Evolutionary conservation across 2,888 invertebrate genomes (phyloP).

Genomic region (Pyrrhia umbra): DNA sequence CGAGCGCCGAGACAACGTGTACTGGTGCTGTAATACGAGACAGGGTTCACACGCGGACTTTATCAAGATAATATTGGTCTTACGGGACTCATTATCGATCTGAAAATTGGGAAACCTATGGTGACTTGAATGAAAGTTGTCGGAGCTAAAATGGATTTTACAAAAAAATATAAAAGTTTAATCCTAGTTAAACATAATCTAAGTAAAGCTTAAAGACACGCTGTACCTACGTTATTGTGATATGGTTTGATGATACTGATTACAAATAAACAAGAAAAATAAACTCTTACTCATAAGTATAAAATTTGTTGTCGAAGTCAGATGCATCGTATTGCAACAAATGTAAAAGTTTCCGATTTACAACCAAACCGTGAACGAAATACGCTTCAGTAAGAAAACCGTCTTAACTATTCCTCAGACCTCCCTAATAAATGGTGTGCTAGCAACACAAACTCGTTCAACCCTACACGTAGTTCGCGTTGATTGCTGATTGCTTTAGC

Average conservation of each 20-base stretch:
- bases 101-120: background rate
- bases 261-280: too few species aligned
- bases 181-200: too few species aligned
- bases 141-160: too few species aligned
- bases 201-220: too few species aligned
- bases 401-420: background rate
- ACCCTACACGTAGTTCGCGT: slow-evolving; percentile 40
- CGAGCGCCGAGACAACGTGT: slow-evolving; percentile 22
- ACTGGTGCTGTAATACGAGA: background rate
- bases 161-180: too few species aligned
- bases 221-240: too few species aligned
- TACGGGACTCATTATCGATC: background rate
- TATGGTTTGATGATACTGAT: too few species aligned
- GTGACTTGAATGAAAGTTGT: too few species aligned
- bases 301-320: too few species aligned
- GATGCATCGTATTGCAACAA: background rate
- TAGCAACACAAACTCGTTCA: slow-evolving; percentile 19
- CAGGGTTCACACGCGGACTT: slow-evolving; percentile 30
- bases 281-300: too few species aligned
- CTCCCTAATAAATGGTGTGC: slow-evolving; percentile 2
- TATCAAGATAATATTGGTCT: background rate
- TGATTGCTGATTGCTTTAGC: slow-evolving; percentile 79
- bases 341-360: background rate
- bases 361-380: background rate
- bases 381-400: background rate